Base-by-base conservation (phyloP, 2,797 vertebrate species). In the Dromococcyx pavoninus region DNA sequence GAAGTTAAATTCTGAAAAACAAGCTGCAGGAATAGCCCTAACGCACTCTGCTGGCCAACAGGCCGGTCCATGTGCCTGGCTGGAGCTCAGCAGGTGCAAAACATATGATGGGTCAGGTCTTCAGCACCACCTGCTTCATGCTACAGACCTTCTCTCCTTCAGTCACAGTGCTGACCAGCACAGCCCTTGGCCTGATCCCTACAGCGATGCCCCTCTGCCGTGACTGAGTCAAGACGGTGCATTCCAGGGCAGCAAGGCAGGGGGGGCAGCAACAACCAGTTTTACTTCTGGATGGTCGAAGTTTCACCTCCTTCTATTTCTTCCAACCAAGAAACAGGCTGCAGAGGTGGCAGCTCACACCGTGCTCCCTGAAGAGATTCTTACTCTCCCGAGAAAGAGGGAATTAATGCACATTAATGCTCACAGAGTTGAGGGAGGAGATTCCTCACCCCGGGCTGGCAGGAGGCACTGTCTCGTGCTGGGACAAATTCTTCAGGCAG, bases 161-260 rank as follows among this genome's bases (percentile, higher is more conserved):
- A 51, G 77, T 44, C 2, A 7, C 11, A 2, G 66, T 32, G 65
- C 41, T 17, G 39, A 12, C 16, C 23, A 7, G 0, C 11, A 0
- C 5, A 27, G 76, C 17, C 4, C 7, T 7, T 0, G 1, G 30
- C 14, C 7, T 1, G 0, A 2, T 11, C n/a, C 3, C 24, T 0
- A 0, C 54, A 46, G 46, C 0, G 0, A 64, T 19, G 39, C 54
- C 1, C 2, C 54, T 56, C 86, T 33, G 41, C 0, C 0, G 10
- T 3, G 5, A 43, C 44, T 3, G 27, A 72, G 22, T 15, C 22
- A 9, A 19, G 56, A 9, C 1, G 6, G 67, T 10, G 30, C 2
- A 0, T 10, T 2, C 9, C 41, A 13, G 8, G 51, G 48, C 37
- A 39, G 50, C 57, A 23, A 46, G 51, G 56, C 71, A 22, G n/a